Conservation (phyloP, 1,140 invertebrate species). For the Cataglyphis hispanica region DNA sequence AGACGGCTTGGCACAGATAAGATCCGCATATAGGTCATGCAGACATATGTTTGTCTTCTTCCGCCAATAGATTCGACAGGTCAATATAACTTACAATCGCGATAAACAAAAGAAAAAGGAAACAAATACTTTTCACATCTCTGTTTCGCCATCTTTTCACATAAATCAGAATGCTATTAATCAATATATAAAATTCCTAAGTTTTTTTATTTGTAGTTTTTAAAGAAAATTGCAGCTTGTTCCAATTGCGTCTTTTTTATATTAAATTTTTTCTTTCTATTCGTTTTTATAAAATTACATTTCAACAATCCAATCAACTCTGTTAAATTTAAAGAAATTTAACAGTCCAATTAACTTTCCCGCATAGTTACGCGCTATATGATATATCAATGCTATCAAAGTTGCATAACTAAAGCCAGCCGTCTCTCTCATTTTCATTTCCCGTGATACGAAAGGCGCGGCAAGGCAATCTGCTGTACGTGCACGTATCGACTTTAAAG, state of each 20-base stretch:
- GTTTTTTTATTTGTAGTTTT: neutral
- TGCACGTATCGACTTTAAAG: neutral
- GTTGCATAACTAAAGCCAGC: neutral
- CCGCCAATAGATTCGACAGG: neutral
- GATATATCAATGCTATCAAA: neutral
- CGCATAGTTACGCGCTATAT: neutral
- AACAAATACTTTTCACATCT: neutral
- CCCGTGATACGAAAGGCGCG: neutral
- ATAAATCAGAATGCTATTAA: neutral
- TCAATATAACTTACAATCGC: neutral
- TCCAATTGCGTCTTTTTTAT: neutral
- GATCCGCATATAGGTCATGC: constrained; percentile 29
- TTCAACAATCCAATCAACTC: neutral
- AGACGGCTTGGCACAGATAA: constrained; percentile 27
- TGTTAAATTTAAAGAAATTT: neutral
- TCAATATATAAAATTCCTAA: neutral
- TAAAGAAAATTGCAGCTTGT: neutral
- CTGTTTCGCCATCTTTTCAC: neutral
- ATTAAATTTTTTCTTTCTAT: neutral
- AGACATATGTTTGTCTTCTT: constrained; percentile 7
- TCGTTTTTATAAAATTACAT: neutral
- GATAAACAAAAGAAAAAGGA: neutral
- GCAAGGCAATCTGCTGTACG: too few species aligned
- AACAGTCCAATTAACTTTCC: neutral
- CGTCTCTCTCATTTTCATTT: constrained; percentile 21